A percentile compares a stretch with the other conserved stretches of the same genome.
These are phyloP conservation scores for Martes martes DNA, from an alignment of 2,113 vertebrate species.

Conservation along the genomic window DNA sequence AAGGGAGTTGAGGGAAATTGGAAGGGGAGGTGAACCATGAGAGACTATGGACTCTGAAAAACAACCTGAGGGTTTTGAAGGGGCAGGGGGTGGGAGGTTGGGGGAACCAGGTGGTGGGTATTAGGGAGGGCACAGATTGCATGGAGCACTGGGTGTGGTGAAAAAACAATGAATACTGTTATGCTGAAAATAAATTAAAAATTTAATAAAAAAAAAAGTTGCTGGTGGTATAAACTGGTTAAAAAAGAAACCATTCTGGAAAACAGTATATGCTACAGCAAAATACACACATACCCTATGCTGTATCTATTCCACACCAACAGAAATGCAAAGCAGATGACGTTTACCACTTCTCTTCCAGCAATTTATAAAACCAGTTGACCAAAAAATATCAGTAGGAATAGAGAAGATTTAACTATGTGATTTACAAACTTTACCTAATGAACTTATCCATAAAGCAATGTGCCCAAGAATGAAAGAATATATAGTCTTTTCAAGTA, in stretches of 20 bases:
- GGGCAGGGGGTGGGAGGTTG: too few relatives aligned
- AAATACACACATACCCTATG: not conserved
- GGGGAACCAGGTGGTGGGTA: too few relatives aligned
- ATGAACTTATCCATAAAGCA: not conserved
- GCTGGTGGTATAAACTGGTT: not conserved
- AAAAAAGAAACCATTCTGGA: not conserved
- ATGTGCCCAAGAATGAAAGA: not conserved
- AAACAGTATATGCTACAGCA: not conserved
- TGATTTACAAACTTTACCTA: not conserved
- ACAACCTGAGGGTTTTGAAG: too few relatives aligned
- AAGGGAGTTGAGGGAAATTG: too few relatives aligned
- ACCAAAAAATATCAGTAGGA: not conserved
- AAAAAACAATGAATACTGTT: too few relatives aligned
- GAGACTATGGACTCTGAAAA: too few relatives aligned
- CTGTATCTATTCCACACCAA: not conserved
- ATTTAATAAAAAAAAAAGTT: too few relatives aligned
- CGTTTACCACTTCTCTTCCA: not conserved
- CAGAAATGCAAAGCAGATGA: not conserved
- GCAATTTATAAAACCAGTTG: not conserved
- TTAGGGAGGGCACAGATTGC: too few relatives aligned
- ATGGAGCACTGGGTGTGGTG: too few relatives aligned
- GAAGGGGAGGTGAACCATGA: too few relatives aligned
- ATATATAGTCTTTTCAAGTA: not conserved
- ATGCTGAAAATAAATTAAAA: too few relatives aligned
- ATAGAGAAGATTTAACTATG: not conserved